Evolutionary conservation across 1,140 invertebrate genomes (phyloP).

Genomic region (Caenorhabditis remanei): DNA sequence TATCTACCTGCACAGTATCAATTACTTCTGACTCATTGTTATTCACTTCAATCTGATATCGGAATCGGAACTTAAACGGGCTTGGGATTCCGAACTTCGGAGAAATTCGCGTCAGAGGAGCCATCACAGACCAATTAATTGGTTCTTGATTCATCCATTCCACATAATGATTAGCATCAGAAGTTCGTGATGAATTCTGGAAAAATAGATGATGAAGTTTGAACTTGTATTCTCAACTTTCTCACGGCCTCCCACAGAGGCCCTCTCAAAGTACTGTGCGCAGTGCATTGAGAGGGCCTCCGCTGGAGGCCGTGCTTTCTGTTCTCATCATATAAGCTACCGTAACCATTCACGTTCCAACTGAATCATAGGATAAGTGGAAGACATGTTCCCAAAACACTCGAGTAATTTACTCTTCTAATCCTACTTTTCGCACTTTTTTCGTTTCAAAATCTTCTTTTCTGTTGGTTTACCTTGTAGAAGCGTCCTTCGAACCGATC

Average conservation of each 20-base stretch:
- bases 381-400: neutral
- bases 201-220: neutral
- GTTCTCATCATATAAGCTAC: neutral
- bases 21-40: neutral
- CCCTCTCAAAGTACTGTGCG: too few species aligned
- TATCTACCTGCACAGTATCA: slow-evolving; percentile 2
- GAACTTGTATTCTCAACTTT: neutral
- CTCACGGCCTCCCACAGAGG: too few species aligned
- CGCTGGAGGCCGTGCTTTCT: too few species aligned
- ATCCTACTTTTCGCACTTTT: slow-evolving; percentile 36
- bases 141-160: slow-evolving; percentile 20
- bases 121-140: neutral
- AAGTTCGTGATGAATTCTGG: neutral
- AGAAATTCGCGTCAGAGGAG: neutral
- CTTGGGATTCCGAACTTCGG: too few species aligned
- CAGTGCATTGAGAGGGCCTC: too few species aligned
- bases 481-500: neutral
- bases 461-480: neutral
- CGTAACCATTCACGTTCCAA: neutral
- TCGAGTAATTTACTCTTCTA: slow-evolving; percentile 15
- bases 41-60: neutral
- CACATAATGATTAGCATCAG: too few species aligned
- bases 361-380: neutral
- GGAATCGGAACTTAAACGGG: neutral
- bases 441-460: neutral